Percentiles rank a stretch among this genome's conserved stretches.
Evolutionary conservation across 2,113 vertebrate genomes (phyloP).

Genomic region (Gallinago media): DNA sequence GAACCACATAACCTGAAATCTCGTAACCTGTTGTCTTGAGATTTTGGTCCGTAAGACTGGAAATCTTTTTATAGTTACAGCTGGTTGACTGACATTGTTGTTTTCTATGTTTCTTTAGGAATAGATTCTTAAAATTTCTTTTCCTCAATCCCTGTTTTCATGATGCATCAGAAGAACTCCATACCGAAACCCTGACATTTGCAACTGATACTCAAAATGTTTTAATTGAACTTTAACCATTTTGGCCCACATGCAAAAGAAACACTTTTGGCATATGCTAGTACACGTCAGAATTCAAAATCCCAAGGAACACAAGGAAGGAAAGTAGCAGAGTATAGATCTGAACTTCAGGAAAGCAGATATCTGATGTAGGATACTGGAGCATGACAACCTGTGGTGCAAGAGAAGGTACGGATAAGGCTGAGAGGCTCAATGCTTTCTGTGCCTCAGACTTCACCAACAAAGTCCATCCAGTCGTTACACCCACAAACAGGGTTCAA

Average conservation of each 20-base stretch:
- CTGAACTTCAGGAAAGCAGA: not conserved
- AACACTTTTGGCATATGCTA: not conserved
- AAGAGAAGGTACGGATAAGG: not conserved
- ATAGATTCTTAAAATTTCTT: not conserved
- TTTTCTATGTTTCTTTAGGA: not conserved
- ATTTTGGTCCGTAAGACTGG: not conserved
- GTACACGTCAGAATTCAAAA: not conserved
- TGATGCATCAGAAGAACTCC: not conserved
- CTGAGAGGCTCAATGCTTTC: not conserved
- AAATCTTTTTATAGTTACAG: not conserved
- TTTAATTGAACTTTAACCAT: not conserved
- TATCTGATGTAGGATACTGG: not conserved
- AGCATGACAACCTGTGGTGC: not conserved
- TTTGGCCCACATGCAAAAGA: not conserved
- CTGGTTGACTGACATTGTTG: not conserved
- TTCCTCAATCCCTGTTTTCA: not conserved
- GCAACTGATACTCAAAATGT: not conserved
- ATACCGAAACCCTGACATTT: not conserved
- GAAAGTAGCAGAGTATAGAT: not conserved
- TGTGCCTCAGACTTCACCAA: not conserved
- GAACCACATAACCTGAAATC: not conserved
- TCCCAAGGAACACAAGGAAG: accelerated
- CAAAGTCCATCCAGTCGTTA: not conserved
- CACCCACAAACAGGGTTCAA: not conserved
- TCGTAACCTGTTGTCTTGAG: not conserved